Evolutionary conservation across 2,797 vertebrate species (phyloP), one percentile per base, ranked within the genome.

Genomic region (Megalops cyprinoides): DNA sequence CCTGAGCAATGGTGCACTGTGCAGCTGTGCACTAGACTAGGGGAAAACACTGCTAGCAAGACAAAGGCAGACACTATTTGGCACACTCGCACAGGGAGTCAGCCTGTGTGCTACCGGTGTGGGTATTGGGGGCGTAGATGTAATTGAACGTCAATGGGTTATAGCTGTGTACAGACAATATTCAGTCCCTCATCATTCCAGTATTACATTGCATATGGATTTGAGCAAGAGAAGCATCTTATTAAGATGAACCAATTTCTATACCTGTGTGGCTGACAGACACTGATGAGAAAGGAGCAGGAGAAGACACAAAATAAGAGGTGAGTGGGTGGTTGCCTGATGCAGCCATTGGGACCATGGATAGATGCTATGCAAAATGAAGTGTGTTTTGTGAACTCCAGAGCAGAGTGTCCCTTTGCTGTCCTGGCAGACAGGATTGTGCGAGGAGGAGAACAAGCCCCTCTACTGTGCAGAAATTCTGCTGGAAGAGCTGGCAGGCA

Each of bases 321-420:
- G 74, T 37, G 34, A 42, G 8, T 56, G 60, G 18, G 67, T 67
- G 25, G 62, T 75, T 53, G 67, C 12, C 82, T 44, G 62, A 79
- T 71, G 79, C 71, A 56, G 77, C 74, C 75, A 42, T 14, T 48
- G 85, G 80, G 88, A 67, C 60, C 87, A 81, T 83, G 87, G 86
- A 84, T 83, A 83, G 67, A 81, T 81, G 85, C 85, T 84, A 85
- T 69, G 90, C 82, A 82, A 83, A 88, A 92, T 93, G 90, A 91
- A 92, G 86, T 87, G 87, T 87, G 90, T 90, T 86, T 88, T 88
- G 79, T 56, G 86, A 88, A 82, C 86, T 83, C 84, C 87, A 81
- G 81, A 85, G 2, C 82, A 55, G 69, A 69, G 77, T 78, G 85
- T 78, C 83, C 76, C 78, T 84, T 82, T 84, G 84, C 87, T 90